phyloP scores from a whole-genome alignment of 2,888 invertebrate species.

The Fragum sueziense region DNA sequence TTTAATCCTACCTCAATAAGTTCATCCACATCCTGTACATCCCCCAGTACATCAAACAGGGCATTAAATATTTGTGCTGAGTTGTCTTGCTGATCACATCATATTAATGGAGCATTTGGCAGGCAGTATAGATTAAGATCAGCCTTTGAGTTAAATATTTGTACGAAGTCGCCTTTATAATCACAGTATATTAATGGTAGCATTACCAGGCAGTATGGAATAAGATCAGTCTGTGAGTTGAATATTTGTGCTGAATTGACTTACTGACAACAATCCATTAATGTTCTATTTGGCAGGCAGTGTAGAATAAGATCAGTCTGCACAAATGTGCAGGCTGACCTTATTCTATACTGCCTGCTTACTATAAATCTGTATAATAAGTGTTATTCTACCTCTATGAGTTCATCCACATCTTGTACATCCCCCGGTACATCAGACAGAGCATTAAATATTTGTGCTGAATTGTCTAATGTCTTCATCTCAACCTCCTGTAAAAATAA shows the following conservation, averaged over 20 bases:
- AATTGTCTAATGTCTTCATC: slow-evolving; percentile 93
- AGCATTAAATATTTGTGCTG: slow-evolving; percentile 98
- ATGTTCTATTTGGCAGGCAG: too few species aligned
- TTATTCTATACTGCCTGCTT: too few species aligned
- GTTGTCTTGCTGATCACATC: too few species aligned
- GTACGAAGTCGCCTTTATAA: too few species aligned
- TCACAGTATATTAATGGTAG: too few species aligned
- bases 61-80: slow-evolving; percentile 99
- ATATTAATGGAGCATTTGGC: too few species aligned
- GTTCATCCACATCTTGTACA: slow-evolving; percentile 94
- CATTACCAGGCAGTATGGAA: too few species aligned
- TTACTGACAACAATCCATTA: too few species aligned
- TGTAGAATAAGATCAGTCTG: too few species aligned
- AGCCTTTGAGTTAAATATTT: too few species aligned
- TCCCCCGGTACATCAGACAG: slow-evolving; percentile 96
- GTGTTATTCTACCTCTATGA: slow-evolving; percentile 87
- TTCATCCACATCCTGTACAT: slow-evolving; percentile 93
- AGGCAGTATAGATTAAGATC: too few species aligned
- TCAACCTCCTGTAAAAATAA: slow-evolving; percentile 86
- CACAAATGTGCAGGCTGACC: too few species aligned
- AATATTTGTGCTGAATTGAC: neutral
- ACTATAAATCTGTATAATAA: neutral
- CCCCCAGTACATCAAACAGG: slow-evolving; percentile 95
- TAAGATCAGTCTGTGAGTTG: neutral
- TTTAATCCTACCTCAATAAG: slow-evolving; percentile 92